Evolutionary conservation across 2,797 vertebrate genomes (phyloP).

Genomic region (Arnoldichthys spilopterus): DNA sequence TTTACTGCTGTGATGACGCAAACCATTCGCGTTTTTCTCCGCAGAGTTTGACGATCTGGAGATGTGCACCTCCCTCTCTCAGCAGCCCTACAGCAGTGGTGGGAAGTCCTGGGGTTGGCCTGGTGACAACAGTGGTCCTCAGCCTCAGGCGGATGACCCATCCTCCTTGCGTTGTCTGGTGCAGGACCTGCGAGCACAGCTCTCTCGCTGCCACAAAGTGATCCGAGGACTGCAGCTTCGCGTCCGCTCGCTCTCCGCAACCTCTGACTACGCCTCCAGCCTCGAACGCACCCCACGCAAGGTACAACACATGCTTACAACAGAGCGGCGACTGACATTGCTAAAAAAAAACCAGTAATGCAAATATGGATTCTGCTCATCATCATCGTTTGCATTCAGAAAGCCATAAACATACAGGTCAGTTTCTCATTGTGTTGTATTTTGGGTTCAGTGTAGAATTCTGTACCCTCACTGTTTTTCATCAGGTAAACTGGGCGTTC

Average conservation of each 20-base stretch:
- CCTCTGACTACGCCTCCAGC: constrained; percentile 90
- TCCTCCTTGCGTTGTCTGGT: constrained; percentile 79
- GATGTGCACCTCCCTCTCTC: constrained; percentile 76
- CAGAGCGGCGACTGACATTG: not conserved
- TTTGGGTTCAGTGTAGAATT: no score
- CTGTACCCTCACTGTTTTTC: not conserved
- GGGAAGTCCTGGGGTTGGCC: constrained; percentile 61
- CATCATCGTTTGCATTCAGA: no score
- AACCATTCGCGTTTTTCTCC: not conserved
- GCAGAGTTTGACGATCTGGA: constrained; percentile 90
- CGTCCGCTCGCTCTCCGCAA: constrained; percentile 84
- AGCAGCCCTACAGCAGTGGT: constrained; percentile 59
- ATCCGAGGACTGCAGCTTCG: constrained; percentile 88
- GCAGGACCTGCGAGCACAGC: constrained; percentile 85
- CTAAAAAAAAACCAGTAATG: not conserved
- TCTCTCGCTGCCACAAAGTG: constrained; percentile 86
- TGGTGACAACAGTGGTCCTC: constrained; percentile 33
- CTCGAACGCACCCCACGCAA: constrained; percentile 84
- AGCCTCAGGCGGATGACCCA: constrained; percentile 62
- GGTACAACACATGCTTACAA: constrained; percentile 52
- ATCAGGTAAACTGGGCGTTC: constrained; percentile 76
- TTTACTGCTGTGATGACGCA: no score
- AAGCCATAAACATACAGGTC: no score
- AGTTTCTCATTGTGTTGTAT: no score
- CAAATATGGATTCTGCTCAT: not conserved